These are phyloP conservation scores for Calephelis nemesis DNA, from an alignment of 1,140 invertebrate species.

Conservation along the genomic window DNA sequence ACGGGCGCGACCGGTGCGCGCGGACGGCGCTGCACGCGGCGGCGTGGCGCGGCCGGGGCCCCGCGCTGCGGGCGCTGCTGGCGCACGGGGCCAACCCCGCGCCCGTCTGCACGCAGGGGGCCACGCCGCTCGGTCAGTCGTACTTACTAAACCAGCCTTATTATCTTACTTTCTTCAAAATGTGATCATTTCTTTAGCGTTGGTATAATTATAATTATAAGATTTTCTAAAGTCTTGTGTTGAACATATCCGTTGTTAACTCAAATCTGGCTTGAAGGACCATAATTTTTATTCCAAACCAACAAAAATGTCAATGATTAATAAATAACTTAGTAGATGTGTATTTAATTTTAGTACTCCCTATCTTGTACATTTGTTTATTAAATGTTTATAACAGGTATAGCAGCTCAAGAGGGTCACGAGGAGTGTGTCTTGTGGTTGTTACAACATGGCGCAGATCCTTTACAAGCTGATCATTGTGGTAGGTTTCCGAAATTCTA, in stretches of 20 bases:
- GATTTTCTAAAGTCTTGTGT: too few species aligned
- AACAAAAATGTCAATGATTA: too few species aligned
- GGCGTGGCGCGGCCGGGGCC: slow-evolving; percentile 95
- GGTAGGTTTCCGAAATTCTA: slow-evolving; percentile 71
- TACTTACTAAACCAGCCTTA: too few species aligned
- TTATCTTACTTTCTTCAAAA: too few species aligned
- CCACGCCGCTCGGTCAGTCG: slow-evolving; percentile 88
- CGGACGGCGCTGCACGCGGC: slow-evolving; percentile 95
- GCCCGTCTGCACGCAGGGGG: slow-evolving; percentile 96
- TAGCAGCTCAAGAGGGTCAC: slow-evolving; percentile 93
- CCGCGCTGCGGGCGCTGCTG: slow-evolving; percentile 90
- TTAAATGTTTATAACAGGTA: slow-evolving; percentile 76
- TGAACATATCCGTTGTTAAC: too few species aligned
- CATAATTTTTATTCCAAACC: too few species aligned
- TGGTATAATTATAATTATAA: background rate
- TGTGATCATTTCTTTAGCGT: too few species aligned
- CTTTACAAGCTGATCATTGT: slow-evolving; percentile 94
- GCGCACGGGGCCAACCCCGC: slow-evolving; percentile 89
- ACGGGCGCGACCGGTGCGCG: slow-evolving; percentile 93
- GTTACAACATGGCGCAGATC: slow-evolving; percentile 93
- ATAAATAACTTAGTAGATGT: too few species aligned
- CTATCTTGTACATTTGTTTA: background rate
- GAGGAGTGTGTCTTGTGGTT: slow-evolving; percentile 93
- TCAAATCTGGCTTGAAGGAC: too few species aligned
- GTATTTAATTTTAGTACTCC: too few species aligned